phyloP scores from a whole-genome alignment of 2,888 invertebrate species.

The Drosophila sordidula region DNA sequence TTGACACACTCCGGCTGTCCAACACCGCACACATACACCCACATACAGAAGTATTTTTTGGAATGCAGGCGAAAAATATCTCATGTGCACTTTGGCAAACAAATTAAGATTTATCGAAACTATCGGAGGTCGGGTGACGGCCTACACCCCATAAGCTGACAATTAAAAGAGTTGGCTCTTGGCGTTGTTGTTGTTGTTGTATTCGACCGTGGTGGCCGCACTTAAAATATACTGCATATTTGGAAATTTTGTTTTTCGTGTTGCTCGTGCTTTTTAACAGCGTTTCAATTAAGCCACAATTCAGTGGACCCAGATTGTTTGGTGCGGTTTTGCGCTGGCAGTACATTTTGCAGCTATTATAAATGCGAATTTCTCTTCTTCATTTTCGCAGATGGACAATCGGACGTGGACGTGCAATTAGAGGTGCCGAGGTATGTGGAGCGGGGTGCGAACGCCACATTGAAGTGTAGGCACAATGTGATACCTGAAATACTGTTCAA shows the following conservation, averaged over 20 bases:
- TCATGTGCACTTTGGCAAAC: constrained; percentile 70
- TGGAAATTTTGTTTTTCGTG: constrained; percentile 18
- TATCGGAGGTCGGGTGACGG: constrained; percentile 32
- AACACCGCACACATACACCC: constrained; percentile 5
- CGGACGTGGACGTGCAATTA: constrained; percentile 88
- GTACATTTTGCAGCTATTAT: constrained; percentile 1
- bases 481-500: constrained; percentile 91
- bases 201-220: constrained; percentile 17
- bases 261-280: constrained; percentile 52
- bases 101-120: constrained; percentile 76
- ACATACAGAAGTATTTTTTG: constrained; percentile 6
- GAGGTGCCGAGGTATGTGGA: constrained; percentile 90
- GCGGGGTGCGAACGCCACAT: constrained; percentile 89
- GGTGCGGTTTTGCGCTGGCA: not conserved
- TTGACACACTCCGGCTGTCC: constrained; percentile 28
- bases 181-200: constrained; percentile 1
- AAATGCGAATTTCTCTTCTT: constrained; percentile 18
- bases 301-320: constrained; percentile 6
- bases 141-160: constrained; percentile 34
- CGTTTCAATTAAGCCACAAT: constrained; percentile 67
- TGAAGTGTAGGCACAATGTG: constrained; percentile 92
- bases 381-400: constrained; percentile 83
- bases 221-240: constrained; percentile 49
- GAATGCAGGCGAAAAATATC: constrained; percentile 53
- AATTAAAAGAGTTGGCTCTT: constrained; percentile 28